phyloP scores from a whole-genome alignment of 2,113 vertebrate species.

The Galeopterus variegatus region DNA sequence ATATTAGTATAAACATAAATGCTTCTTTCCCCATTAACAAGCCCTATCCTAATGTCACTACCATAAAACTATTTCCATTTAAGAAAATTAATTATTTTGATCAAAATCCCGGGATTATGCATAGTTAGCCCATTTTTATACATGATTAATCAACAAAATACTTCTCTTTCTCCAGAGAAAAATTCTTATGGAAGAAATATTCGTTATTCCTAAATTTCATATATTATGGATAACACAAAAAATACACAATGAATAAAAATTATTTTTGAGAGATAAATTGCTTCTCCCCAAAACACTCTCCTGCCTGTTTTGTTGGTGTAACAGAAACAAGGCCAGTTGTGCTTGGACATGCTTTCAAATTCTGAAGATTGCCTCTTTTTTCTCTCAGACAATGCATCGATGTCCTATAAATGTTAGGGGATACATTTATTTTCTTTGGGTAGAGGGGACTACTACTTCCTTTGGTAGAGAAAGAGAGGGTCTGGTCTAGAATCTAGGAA shows the following conservation, averaged over 20 bases:
- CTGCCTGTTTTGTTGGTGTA: background rate
- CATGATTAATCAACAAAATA: constrained; percentile 52
- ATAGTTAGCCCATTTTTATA: background rate
- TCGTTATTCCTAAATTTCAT: constrained; percentile 49
- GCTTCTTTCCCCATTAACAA: background rate
- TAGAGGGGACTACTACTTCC: background rate
- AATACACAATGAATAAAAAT: constrained; percentile 46
- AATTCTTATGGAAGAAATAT: constrained; percentile 28
- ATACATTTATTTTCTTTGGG: background rate
- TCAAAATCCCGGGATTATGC: background rate
- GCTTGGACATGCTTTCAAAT: background rate
- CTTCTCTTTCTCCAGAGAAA: constrained; percentile 49
- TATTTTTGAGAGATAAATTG: constrained; percentile 7
- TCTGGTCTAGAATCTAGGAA: background rate
- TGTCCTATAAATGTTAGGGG: background rate
- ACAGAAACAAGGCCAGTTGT: background rate
- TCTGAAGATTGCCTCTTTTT: background rate
- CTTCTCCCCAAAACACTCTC: background rate
- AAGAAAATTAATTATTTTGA: constrained; percentile 22
- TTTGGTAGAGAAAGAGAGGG: background rate
- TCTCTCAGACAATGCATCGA: background rate
- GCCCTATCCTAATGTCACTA: background rate
- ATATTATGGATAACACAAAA: background rate
- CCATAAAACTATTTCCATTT: constrained; percentile 20
- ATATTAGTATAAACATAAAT: constrained; percentile 21